Evolutionary conservation across 2,797 vertebrate species (phyloP).

Genomic region (Squalus acanthias): DNA sequence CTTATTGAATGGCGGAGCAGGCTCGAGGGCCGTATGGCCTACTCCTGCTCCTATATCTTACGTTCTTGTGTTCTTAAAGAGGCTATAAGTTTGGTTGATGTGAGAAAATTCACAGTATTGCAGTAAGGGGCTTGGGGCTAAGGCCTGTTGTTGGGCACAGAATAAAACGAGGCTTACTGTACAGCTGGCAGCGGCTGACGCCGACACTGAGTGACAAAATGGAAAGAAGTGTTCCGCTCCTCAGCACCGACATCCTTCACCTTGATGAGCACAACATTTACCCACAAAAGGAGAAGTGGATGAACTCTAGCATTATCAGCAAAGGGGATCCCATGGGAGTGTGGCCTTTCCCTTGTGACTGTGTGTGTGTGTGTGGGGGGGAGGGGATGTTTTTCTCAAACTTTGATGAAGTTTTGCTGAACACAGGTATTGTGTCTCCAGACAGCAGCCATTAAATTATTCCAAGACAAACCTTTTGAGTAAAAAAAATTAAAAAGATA

Average conservation of each 20-base stretch:
- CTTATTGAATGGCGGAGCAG: not conserved
- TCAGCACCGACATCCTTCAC: not conserved
- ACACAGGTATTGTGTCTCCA: not conserved
- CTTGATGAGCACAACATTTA: not conserved
- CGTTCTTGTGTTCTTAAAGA: not conserved
- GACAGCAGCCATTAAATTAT: not conserved
- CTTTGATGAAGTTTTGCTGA: not conserved
- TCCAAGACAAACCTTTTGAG: not conserved
- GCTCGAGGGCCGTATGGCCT: not conserved
- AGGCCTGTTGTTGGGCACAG: not conserved
- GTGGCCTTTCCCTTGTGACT: not conserved
- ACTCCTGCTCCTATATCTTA: not conserved
- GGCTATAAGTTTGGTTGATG: not conserved
- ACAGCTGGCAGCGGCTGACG: not conserved
- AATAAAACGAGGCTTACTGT: not conserved
- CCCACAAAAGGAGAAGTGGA: constrained; percentile 15
- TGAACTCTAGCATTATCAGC: constrained; percentile 9
- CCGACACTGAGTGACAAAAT: not conserved
- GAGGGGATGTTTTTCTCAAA: not conserved
- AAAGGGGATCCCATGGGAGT: constrained; percentile 1
- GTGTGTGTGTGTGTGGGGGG: not conserved
- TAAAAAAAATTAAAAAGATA: no score
- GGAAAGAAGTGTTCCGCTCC: not conserved
- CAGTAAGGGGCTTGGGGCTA: not conserved
- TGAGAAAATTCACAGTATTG: not conserved